These are phyloP conservation scores for Heliangelus exortis DNA, from an alignment of 2,797 vertebrate genomes.

Conservation along the genomic window DNA sequence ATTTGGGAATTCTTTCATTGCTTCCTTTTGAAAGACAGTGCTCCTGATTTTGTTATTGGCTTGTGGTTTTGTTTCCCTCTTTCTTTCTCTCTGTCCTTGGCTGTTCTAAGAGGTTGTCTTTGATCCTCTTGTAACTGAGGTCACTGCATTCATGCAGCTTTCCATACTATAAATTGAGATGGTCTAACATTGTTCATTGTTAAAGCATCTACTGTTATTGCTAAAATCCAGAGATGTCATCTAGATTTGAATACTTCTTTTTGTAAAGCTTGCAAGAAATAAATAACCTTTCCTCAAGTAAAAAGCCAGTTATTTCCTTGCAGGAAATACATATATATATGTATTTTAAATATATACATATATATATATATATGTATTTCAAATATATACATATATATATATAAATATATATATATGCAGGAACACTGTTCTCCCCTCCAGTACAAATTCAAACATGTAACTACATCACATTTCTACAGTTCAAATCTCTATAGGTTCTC, in stretches of 20 bases:
- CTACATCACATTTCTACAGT: neutral
- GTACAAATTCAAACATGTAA: neutral
- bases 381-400: no score
- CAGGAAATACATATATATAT: neutral
- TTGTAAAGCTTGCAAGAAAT: neutral
- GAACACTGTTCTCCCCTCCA: constrained; percentile 30
- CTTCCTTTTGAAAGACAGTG: neutral
- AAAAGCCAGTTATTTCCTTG: neutral
- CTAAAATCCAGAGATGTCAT: neutral
- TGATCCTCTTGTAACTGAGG: neutral
- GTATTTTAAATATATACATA: neutral
- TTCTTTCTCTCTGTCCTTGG: neutral
- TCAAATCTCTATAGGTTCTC: neutral
- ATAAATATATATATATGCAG: neutral
- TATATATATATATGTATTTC: no score
- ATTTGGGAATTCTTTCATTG: neutral
- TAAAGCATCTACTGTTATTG: neutral
- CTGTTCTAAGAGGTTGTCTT: neutral
- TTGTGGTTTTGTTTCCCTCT: neutral
- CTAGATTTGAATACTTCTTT: neutral
- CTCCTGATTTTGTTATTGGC: neutral
- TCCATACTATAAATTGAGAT: neutral
- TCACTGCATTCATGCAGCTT: neutral
- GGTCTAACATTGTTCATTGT: neutral
- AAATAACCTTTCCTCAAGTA: neutral